Percentiles rank a stretch among this genome's conserved stretches.
phyloP scores from a whole-genome alignment of 2,888 invertebrate genomes.

The Synergus japonicus region DNA sequence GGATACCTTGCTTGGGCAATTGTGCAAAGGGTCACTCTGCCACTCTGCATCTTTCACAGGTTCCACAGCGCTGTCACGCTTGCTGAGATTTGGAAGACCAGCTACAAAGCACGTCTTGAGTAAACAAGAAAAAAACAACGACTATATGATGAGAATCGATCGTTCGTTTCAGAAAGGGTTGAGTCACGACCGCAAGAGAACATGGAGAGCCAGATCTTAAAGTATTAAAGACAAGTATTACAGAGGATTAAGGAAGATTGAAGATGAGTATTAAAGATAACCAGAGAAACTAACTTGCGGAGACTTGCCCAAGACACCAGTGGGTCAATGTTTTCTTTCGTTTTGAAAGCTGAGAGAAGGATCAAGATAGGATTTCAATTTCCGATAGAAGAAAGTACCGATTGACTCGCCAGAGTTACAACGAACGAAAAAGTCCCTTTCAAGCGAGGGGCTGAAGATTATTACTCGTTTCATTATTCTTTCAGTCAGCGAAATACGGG shows the following conservation, averaged over 20 bases:
- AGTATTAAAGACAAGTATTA: slow-evolving; percentile 5
- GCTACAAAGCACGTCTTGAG: slow-evolving; percentile 93
- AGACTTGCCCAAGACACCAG: background rate
- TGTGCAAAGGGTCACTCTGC: slow-evolving; percentile 94
- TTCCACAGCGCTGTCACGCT: slow-evolving; percentile 97
- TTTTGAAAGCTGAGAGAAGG: background rate
- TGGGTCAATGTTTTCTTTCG: slow-evolving; percentile 6
- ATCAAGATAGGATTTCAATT: slow-evolving; percentile 1
- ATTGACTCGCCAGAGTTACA: slow-evolving; percentile 30
- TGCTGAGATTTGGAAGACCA: slow-evolving; percentile 97
- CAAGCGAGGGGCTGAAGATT: background rate
- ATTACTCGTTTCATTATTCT: slow-evolving; percentile 31
- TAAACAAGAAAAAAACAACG: slow-evolving; percentile 77
- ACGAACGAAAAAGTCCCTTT: slow-evolving; percentile 11
- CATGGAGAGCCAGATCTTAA: background rate
- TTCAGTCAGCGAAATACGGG: slow-evolving; percentile 1
- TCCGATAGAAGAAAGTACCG: background rate
- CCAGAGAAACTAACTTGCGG: background rate
- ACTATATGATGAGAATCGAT: slow-evolving; percentile 26
- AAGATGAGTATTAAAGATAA: background rate
- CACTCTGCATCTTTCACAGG: slow-evolving; percentile 97
- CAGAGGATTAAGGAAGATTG: background rate
- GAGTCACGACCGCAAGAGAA: slow-evolving; percentile 9
- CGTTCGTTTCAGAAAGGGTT: slow-evolving; percentile 26
- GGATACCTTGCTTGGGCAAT: slow-evolving; percentile 96